phyloP scores from a whole-genome alignment of 2,797 vertebrate species.

The Aeoliscus strigatus region DNA sequence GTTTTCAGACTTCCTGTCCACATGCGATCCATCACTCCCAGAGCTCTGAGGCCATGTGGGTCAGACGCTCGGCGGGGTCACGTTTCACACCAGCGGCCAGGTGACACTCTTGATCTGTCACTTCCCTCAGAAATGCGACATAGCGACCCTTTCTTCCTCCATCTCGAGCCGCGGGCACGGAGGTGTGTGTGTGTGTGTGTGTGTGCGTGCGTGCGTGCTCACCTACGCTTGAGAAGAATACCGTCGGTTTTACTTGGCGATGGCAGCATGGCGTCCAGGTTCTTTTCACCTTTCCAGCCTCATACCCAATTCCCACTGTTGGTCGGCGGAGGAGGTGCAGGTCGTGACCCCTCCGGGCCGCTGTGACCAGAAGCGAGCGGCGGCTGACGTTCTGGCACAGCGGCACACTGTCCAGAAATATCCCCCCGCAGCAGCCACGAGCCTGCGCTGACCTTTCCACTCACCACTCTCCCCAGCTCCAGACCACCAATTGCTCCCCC shows the following conservation, averaged over 20 bases:
- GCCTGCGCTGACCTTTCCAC: constrained; percentile 60
- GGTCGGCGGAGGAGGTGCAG: constrained; percentile 61
- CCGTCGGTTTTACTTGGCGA: constrained; percentile 44
- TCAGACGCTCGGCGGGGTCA: constrained; percentile 30
- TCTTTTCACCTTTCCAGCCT: constrained; percentile 36
- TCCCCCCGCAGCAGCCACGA: constrained; percentile 46
- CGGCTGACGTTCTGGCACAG: constrained; percentile 52
- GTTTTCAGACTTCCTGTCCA: constrained; percentile 34
- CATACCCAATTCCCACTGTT: constrained; percentile 23
- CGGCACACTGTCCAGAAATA: constrained; percentile 64
- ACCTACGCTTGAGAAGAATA: constrained; percentile 16
- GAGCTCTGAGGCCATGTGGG: constrained; percentile 19
- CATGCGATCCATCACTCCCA: constrained; percentile 24
- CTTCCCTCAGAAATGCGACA: constrained; percentile 47
- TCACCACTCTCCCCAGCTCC: constrained; percentile 33
- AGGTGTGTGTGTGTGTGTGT: constrained; percentile 2
- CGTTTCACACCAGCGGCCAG: constrained; percentile 44
- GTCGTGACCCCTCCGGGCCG: constrained; percentile 53
- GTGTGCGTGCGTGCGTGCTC: no score
- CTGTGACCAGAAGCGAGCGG: constrained; percentile 33
- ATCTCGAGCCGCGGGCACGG: constrained; percentile 17
- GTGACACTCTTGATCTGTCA: constrained; percentile 61
- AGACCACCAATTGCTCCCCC: constrained; percentile 37
- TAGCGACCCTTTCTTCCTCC: constrained; percentile 53
- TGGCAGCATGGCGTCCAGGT: constrained; percentile 35